Base-by-base conservation (phyloP, 2,797 vertebrate species). In the Microctenopoma steveboyesi region DNA sequence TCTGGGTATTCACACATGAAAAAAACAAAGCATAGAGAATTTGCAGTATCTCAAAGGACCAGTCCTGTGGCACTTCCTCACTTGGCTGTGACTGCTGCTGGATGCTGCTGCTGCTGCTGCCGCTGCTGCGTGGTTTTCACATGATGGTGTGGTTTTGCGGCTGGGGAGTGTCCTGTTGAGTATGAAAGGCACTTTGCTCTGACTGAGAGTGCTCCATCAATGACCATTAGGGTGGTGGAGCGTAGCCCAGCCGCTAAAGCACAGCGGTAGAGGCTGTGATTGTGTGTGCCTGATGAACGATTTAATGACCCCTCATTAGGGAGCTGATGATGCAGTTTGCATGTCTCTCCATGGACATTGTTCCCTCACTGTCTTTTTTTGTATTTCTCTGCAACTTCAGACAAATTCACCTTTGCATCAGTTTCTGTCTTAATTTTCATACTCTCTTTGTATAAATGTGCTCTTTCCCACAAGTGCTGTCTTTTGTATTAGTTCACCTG, bases 1-100 rank as follows among this genome's bases (percentile, higher is more conserved):
- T 93, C 91, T 93, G 92, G 91, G 92, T 93, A 93, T 81, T 93
- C 91, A 90, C 84, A 91, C 86, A 84, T 81, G 76, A 84, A 64
- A 75, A 82, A 48, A 48, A n/a, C 16, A 81, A 85, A 85, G 75
- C 76, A 51, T 22, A 64, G 74, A 65, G 22, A 82, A 76, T 76
- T 53, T 37, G 43, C 55, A 3, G 56, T 82, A 86, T 88, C 86
- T 88, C 87, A 82, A 78, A 84, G 83, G 88, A 84, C 53, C 85
- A 84, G 88, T 57, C 64, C 82, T 68, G 79, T 81, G 84, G 85
- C 81, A 74, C 86, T 83, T 70, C 77, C 69, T 77, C 72, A 28
- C 73, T 76, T 70, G 78, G 88, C 84, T 76, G 77, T 11, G 66
- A 63, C 73, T 65, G 83, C 73, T 64, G 83, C 69, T 78, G 83